Evolutionary conservation across 2,797 vertebrate species (phyloP).

Genomic region (Falco rusticolus): DNA sequence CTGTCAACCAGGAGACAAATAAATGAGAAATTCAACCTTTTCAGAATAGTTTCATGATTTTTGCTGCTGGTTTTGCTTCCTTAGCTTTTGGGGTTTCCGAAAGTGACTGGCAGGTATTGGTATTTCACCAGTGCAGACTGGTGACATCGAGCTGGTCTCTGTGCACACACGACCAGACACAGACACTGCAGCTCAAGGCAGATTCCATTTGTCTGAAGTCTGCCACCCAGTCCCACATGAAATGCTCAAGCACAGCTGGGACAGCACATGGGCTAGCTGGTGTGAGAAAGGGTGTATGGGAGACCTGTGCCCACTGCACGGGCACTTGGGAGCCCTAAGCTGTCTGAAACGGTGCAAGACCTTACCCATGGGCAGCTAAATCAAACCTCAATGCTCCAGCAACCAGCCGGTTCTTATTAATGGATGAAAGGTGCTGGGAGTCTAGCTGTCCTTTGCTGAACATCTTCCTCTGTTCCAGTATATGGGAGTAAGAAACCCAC

Average conservation of each 20-base stretch:
- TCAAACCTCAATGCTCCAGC: background rate
- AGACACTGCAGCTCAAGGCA: background rate
- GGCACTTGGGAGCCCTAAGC: background rate
- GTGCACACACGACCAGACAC: background rate
- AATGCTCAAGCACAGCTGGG: background rate
- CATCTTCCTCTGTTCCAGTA: background rate
- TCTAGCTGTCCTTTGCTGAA: background rate
- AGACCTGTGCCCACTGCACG: background rate
- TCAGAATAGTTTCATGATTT: background rate
- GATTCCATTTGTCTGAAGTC: background rate
- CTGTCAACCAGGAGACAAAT: background rate
- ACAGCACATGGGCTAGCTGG: background rate
- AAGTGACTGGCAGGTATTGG: background rate
- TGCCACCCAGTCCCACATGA: background rate
- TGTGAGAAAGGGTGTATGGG: accelerated
- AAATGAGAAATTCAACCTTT: background rate
- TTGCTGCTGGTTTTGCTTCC: background rate
- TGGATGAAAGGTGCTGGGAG: background rate
- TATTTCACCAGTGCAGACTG: background rate
- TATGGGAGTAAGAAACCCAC: background rate
- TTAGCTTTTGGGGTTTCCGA: background rate
- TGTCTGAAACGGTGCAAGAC: background rate
- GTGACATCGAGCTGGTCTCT: accelerated
- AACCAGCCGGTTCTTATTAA: background rate
- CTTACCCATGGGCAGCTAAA: background rate